Evolutionary conservation across 1,140 invertebrate species (phyloP), one percentile per base, ranked within the genome.

Genomic region (Oppia nitens): DNA sequence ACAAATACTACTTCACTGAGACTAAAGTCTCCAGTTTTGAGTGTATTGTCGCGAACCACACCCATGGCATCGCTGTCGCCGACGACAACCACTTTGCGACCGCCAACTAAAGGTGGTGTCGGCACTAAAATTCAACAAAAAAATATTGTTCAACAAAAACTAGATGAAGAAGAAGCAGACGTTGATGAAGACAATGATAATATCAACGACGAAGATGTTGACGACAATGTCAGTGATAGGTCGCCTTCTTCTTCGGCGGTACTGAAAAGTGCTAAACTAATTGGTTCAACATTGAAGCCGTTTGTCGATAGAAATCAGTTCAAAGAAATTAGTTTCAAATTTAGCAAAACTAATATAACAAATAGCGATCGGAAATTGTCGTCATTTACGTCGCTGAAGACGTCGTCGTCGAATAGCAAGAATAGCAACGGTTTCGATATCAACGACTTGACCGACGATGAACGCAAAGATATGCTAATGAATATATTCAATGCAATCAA

Each of bases 361-460:
- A 6, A 20, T 49, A 40, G 50, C 14, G 1, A 48, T 12, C 45
- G 3, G 21, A 57, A 12, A 51, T 26, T 9, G 17, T 11, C 48
- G 45, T 21, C 3, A 25, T 4, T 3, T 14, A 49, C 23, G 2
- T 26, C 26, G 14, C n/a, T n/a, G n/a, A n/a, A n/a, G n/a, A n/a
- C n/a, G n/a, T n/a, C n/a, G n/a, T n/a, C n/a, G n/a, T n/a, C n/a
- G n/a, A n/a, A n/a, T n/a, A n/a, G n/a, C n/a, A n/a, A n/a, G n/a
- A n/a, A n/a, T n/a, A n/a, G n/a, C n/a, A 57, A 23, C 25, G 50
- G 50, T 45, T 50, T 57, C 25, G 24, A 57, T 52, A 23, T 57
- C 11, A 24, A 57, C 24, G 47, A 57, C 32, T 47, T 57, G 23
- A 50, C 56, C 47, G 56, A 57, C 27, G 56, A 50, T 26, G 56